A percentile compares a stretch with the other conserved stretches of the same genome.
These are phyloP conservation scores for Epirrita christyi DNA, from an alignment of 2,888 invertebrate species.

Conservation along the genomic window DNA sequence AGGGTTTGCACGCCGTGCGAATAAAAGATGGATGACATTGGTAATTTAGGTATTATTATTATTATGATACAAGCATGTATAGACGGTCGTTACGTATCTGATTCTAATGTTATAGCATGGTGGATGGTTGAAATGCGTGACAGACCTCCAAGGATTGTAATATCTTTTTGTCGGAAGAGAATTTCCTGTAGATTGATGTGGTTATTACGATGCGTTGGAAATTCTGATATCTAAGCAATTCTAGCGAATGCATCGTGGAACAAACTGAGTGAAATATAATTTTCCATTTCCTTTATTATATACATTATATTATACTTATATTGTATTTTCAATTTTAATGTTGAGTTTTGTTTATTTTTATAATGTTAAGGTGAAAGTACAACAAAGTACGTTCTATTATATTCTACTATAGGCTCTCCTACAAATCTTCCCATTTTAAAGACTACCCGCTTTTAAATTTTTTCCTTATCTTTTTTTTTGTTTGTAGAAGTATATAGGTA, in stretches of 20 bases:
- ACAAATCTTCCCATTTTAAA: no score
- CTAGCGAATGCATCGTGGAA: constrained; percentile 8
- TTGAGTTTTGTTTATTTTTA: no score
- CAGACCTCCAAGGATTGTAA: constrained; percentile 36
- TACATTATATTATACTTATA: no score
- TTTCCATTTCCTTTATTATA: not conserved
- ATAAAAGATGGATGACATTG: constrained; percentile 59
- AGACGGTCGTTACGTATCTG: constrained; percentile 39
- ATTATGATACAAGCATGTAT: constrained; percentile 38
- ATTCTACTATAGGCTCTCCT: no score
- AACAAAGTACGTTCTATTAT: no score
- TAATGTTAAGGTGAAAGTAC: no score
- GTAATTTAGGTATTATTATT: constrained; percentile 63
- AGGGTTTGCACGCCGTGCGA: constrained; percentile 58
- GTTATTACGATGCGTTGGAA: constrained; percentile 36
- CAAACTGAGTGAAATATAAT: not conserved
- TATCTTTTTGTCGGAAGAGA: constrained; percentile 37
- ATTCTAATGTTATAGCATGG: constrained; percentile 23
- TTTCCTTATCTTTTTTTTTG: no score
- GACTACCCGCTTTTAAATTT: no score
- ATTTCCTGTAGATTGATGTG: constrained; percentile 37
- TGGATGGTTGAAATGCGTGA: constrained; percentile 26
- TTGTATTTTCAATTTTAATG: no score
- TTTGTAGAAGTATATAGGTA: no score
- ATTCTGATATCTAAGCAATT: constrained; percentile 30